A percentile compares a stretch with the other conserved stretches of the same genome.
Conservation (phyloP, 2,797 vertebrate genomes). For the Salmo trutta region DNA sequence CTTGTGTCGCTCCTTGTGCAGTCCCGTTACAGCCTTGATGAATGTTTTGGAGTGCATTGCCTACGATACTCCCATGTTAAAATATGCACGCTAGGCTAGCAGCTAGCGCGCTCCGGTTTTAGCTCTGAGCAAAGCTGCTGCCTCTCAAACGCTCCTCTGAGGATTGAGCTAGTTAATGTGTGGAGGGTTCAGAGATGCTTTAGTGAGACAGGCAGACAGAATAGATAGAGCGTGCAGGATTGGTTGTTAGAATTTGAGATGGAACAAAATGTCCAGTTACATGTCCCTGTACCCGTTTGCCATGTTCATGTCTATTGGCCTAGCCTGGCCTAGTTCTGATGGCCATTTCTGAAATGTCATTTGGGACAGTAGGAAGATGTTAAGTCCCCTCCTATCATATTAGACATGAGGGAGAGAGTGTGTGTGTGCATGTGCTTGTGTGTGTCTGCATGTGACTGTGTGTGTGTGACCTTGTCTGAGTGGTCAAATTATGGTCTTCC, state of each 20-base stretch:
- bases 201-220: not conserved
- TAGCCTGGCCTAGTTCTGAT: conserved; percentile 66
- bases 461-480: not conserved
- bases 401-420: not conserved
- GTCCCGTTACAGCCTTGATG: conserved; percentile 1
- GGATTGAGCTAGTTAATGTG: conserved; percentile 17
- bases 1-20: conserved; percentile 15
- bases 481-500: not conserved
- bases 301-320: conserved; percentile 56
- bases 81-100: conserved; percentile 26
- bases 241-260: not conserved
- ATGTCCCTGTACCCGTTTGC: conserved; percentile 34
- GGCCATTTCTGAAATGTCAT: conserved; percentile 65
- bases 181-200: conserved; percentile 10
- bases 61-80: conserved; percentile 27
- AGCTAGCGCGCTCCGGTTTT: not conserved
- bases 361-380: conserved; percentile 35
- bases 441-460: conserved; percentile 1
- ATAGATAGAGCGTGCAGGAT: not conserved
- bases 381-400: not conserved
- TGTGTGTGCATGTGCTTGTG: not conserved
- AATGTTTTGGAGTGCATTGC: conserved; percentile 39
- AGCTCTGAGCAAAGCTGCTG: conserved; percentile 35
- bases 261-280: not conserved
- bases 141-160: conserved; percentile 33